A percentile compares a stretch with the other conserved stretches of the same genome.
phyloP scores from a whole-genome alignment of 2,113 vertebrate genomes.

The Scomber colias region DNA sequence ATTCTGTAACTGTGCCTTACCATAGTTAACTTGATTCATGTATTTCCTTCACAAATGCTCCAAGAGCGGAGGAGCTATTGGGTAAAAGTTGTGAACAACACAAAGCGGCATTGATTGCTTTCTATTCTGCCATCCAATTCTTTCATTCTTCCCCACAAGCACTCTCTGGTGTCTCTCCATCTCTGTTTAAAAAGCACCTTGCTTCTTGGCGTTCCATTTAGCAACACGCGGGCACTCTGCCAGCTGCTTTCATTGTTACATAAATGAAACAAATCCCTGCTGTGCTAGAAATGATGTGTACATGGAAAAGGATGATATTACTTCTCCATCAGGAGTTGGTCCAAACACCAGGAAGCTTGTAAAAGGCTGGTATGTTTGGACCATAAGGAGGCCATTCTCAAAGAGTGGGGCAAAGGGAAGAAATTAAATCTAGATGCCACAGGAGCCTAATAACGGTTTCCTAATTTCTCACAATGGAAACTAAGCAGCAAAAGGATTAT shows the following conservation, averaged over 20 bases:
- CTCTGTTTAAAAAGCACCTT: conserved; percentile 75
- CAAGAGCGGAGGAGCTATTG: conserved; percentile 60
- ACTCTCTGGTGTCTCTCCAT: conserved; percentile 69
- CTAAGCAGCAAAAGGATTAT: conserved; percentile 66
- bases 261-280: conserved; percentile 79
- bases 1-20: conserved; percentile 48
- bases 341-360: conserved; percentile 69
- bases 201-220: conserved; percentile 75
- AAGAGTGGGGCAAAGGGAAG: conserved; percentile 53
- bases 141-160: conserved; percentile 64
- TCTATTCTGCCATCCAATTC: conserved; percentile 62
- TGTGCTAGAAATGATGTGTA: conserved; percentile 74
- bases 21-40: conserved; percentile 68
- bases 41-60: conserved; percentile 61
- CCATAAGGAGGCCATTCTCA: conserved; percentile 52
- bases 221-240: conserved; percentile 66
- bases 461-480: conserved; percentile 74
- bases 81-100: conserved; percentile 68
- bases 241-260: conserved; percentile 76
- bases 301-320: conserved; percentile 78
- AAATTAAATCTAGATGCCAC: conserved; percentile 67
- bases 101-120: conserved; percentile 77
- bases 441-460: conserved; percentile 67
- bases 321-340: conserved; percentile 65
- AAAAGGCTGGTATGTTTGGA: conserved; percentile 63